Evolutionary conservation across 1,140 invertebrate genomes (phyloP).

Genomic region (Calycopis cecrops): DNA sequence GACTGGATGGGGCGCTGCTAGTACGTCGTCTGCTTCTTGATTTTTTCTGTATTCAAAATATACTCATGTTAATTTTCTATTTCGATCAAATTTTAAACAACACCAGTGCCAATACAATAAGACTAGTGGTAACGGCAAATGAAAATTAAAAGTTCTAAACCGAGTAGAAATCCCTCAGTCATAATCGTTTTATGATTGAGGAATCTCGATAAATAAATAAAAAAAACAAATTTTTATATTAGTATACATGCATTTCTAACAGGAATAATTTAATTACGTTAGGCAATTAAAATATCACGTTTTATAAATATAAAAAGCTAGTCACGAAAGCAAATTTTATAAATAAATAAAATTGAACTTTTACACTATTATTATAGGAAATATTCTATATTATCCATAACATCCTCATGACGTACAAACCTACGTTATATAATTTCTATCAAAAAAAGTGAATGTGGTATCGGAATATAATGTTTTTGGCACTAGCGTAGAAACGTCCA

Average conservation of each 20-base stretch:
- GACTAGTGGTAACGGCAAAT: conserved; percentile 69
- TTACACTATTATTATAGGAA: conserved; percentile 29
- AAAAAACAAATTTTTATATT: conserved; percentile 34
- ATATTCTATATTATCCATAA: conserved; percentile 54
- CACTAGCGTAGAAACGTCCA: conserved; percentile 43
- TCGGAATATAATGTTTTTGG: conserved; percentile 33
- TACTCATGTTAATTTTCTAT: conserved; percentile 37
- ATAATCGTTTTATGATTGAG: conserved; percentile 27
- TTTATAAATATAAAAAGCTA: conserved; percentile 55
- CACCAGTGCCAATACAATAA: conserved; percentile 72
- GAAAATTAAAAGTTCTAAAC: conserved; percentile 44
- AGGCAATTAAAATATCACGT: conserved; percentile 45
- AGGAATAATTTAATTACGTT: conserved; percentile 45
- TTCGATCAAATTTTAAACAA: conserved; percentile 34
- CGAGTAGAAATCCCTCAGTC: conserved; percentile 41
- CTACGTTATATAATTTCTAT: conserved; percentile 18
- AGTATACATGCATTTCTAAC: conserved; percentile 54
- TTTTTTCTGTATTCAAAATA: conserved; percentile 74
- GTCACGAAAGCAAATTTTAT: conserved; percentile 59
- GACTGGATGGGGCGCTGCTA: conserved; percentile 61
- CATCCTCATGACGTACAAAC: conserved; percentile 54
- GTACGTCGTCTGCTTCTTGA: conserved; percentile 67
- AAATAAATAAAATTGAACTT: conserved; percentile 37
- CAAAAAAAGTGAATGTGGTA: background rate
- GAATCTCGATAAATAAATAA: conserved; percentile 41